Evolutionary conservation across 2,797 vertebrate genomes (phyloP).

Genomic region (Sitta carolinensis): DNA sequence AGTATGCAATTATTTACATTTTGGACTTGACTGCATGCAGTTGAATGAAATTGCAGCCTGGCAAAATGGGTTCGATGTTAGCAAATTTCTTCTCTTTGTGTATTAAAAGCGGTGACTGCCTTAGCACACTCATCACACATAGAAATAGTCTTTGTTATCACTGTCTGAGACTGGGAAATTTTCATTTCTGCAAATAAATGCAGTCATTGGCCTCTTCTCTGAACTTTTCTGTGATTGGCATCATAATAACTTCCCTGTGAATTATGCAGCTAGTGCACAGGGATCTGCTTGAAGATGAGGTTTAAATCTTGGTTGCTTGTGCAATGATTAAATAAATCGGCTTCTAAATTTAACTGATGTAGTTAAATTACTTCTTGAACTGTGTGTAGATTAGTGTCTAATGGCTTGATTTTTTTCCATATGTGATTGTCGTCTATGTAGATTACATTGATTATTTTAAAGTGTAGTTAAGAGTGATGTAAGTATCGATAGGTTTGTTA

Average conservation of each 20-base stretch:
- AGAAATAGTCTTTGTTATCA: neutral
- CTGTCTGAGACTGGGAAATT: neutral
- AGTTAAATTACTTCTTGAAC: conserved; percentile 34
- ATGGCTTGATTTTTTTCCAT: neutral
- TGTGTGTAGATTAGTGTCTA: conserved; percentile 1
- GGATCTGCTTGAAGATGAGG: conserved; percentile 10
- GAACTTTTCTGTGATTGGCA: neutral
- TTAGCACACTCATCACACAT: neutral
- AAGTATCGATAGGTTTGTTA: neutral
- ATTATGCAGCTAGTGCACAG: neutral
- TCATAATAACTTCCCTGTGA: neutral
- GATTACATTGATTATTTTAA: neutral
- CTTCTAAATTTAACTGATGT: conserved; percentile 48
- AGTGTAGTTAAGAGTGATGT: neutral
- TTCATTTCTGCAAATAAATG: neutral
- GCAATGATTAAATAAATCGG: conserved; percentile 25
- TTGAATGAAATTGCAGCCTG: neutral
- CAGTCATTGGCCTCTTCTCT: neutral
- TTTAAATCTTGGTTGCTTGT: conserved; percentile 17
- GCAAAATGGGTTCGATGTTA: neutral
- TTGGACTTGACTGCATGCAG: neutral
- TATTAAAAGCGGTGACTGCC: neutral
- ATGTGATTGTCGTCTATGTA: neutral
- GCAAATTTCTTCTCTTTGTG: neutral
- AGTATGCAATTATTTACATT: neutral